Conservation (phyloP, 2,797 vertebrate genomes). For the Sebastes paucispinis region DNA sequence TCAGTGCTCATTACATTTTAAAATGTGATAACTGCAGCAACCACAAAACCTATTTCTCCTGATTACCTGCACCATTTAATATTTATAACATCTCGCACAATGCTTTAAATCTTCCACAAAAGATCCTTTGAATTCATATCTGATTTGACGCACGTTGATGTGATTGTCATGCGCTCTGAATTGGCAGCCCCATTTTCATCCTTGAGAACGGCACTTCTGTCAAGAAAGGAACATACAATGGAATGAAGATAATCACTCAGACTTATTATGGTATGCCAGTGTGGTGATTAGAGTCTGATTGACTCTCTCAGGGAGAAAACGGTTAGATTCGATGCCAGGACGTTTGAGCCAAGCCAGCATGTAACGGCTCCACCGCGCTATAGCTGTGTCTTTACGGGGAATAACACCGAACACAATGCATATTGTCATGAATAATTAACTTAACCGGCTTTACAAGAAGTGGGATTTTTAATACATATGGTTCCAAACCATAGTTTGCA, state of each 20-base stretch:
- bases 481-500: conserved; percentile 15
- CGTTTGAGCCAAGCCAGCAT: conserved; percentile 19
- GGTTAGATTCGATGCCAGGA: conserved; percentile 20
- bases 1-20: conserved; percentile 25
- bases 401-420: conserved; percentile 44
- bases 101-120: conserved; percentile 38
- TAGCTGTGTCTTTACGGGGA: conserved; percentile 22
- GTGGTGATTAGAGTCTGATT: conserved; percentile 63
- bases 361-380: background rate
- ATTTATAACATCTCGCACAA: conserved; percentile 19
- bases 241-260: conserved; percentile 52
- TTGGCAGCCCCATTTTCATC: conserved; percentile 33
- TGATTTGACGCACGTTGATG: conserved; percentile 38
- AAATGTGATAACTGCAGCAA: conserved; percentile 38
- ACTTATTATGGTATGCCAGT: conserved; percentile 56
- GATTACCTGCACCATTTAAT: conserved; percentile 52
- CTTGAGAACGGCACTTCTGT: conserved; percentile 44
- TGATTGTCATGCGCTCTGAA: conserved; percentile 48
- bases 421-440: conserved; percentile 62
- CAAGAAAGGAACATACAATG: conserved; percentile 36
- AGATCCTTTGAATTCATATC: conserved; percentile 40
- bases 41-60: conserved; percentile 47
- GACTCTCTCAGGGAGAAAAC: conserved; percentile 34
- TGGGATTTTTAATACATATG: conserved; percentile 35
- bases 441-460: conserved; percentile 25